A percentile compares a stretch with the other conserved stretches of the same genome.
Conservation (phyloP, 2,888 invertebrate genomes). For the Tachina grossa region DNA sequence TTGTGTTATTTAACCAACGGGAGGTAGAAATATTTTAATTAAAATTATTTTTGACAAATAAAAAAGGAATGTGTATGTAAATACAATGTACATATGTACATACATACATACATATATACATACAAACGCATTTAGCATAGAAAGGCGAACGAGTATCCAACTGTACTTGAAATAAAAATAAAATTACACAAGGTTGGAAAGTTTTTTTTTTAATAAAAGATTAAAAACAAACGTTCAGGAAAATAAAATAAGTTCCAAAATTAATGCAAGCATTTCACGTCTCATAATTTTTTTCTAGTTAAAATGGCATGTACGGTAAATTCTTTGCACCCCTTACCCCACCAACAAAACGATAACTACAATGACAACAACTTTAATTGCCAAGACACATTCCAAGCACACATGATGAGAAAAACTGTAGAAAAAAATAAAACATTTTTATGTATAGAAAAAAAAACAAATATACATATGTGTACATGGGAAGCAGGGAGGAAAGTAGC, state of each 20-base stretch:
- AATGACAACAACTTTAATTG: constrained; percentile 10
- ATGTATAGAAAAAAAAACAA: neutral
- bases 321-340: neutral
- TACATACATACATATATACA: neutral
- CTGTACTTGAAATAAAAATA: constrained; percentile 65
- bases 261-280: neutral
- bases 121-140: neutral
- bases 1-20: constrained; percentile 35
- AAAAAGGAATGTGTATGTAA: neutral
- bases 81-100: neutral
- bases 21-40: neutral
- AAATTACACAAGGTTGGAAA: constrained; percentile 47
- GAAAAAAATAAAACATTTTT: constrained; percentile 2
- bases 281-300: neutral
- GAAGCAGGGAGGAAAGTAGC: constrained; percentile 43
- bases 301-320: neutral
- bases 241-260: neutral
- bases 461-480: neutral
- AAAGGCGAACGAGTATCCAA: constrained; percentile 24
- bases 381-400: constrained; percentile 58
- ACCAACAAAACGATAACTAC: constrained; percentile 20
- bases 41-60: neutral
- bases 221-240: constrained; percentile 1
- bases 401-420: constrained; percentile 47
- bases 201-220: constrained; percentile 2